phyloP scores from a whole-genome alignment of 2,797 vertebrate genomes.

The Aselliscus stoliczkanus region DNA sequence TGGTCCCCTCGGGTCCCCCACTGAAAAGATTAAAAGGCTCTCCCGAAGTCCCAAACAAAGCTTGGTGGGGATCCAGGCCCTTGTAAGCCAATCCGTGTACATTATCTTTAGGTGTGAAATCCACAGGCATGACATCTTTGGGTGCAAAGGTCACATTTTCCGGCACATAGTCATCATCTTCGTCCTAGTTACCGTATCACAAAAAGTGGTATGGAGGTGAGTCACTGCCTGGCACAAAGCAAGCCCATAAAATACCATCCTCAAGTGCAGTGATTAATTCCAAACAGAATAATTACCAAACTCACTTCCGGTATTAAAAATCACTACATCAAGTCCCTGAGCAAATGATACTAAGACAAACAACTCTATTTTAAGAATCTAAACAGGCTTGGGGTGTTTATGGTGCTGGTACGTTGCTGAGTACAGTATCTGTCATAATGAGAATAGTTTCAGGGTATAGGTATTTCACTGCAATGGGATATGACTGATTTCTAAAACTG shows the following conservation, averaged over 20 bases:
- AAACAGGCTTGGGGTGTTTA: neutral
- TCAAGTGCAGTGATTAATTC: neutral
- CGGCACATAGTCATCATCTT: slow-evolving; percentile 90
- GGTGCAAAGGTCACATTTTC: slow-evolving; percentile 95
- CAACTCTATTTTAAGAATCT: neutral
- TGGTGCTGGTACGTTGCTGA: neutral
- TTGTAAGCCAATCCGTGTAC: slow-evolving; percentile 92
- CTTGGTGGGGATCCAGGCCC: slow-evolving; percentile 90
- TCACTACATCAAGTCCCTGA: neutral
- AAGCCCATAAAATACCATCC: neutral
- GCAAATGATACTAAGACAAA: neutral
- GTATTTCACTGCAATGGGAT: neutral
- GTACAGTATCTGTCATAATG: neutral
- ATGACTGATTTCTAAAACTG: neutral
- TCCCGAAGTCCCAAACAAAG: slow-evolving; percentile 81
- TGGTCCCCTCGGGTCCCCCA: slow-evolving; percentile 80
- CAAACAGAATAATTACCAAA: neutral
- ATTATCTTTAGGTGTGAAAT: slow-evolving; percentile 88
- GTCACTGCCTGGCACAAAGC: neutral
- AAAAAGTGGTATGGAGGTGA: slow-evolving; percentile 6
- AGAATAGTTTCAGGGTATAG: neutral
- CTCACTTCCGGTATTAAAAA: neutral
- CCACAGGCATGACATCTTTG: slow-evolving; percentile 91
- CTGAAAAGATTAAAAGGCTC: slow-evolving; percentile 86
- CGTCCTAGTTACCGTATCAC: slow-evolving; percentile 76